Percentiles rank a stretch among this genome's conserved stretches.
phyloP scores from a whole-genome alignment of 2,888 invertebrate species.

The Portevinia maculata region DNA sequence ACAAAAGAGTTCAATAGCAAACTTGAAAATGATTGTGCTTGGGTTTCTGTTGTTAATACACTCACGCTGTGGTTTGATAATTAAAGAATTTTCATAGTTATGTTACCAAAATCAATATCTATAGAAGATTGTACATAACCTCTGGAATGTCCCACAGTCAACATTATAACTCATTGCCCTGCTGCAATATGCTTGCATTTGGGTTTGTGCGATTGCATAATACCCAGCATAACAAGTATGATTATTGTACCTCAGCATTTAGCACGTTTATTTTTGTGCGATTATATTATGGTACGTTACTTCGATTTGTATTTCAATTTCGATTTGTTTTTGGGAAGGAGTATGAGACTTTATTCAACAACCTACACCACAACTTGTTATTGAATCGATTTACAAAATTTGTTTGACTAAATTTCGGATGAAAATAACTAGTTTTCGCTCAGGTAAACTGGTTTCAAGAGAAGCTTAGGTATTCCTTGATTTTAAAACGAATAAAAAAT shows the following conservation, averaged over 20 bases:
- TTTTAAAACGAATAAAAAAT: too few species aligned
- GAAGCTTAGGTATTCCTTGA: too few species aligned
- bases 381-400: neutral
- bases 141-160: neutral
- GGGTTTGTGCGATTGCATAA: slow-evolving; percentile 30
- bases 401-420: neutral
- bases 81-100: neutral
- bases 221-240: slow-evolving; percentile 29
- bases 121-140: slow-evolving; percentile 29
- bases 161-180: neutral
- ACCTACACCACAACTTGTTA: slow-evolving; percentile 23
- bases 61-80: neutral
- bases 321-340: neutral
- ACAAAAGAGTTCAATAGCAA: slow-evolving; percentile 61
- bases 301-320: neutral
- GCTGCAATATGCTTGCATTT: slow-evolving; percentile 44
- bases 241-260: neutral
- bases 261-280: slow-evolving; percentile 21
- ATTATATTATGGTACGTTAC: slow-evolving; percentile 4
- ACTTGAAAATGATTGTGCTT: slow-evolving; percentile 51
- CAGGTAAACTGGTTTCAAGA: slow-evolving; percentile 9
- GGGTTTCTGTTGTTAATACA: neutral
- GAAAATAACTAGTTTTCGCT: neutral
- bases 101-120: neutral
- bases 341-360: neutral